A percentile compares a stretch with the other conserved stretches of the same genome.
phyloP scores from a whole-genome alignment of 1,140 invertebrate species.

The Temnothorax nylanderi region DNA sequence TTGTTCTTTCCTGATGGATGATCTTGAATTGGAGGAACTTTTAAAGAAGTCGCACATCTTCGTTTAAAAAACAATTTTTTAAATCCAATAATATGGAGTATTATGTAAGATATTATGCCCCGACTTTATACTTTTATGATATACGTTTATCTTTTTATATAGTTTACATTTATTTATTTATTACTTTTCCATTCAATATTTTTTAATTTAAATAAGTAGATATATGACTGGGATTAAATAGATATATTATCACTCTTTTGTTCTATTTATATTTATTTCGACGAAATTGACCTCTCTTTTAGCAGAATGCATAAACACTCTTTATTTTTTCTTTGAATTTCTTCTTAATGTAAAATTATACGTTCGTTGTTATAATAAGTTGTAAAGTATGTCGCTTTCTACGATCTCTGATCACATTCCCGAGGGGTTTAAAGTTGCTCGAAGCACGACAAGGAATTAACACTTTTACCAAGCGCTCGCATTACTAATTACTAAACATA shows the following conservation, averaged over 20 bases:
- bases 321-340: neutral
- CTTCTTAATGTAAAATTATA: neutral
- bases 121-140: neutral
- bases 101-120: neutral
- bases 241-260: neutral
- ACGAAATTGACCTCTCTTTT: neutral
- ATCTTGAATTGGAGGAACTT: neutral
- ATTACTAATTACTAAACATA: slow-evolving; percentile 28
- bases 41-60: neutral
- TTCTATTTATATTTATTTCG: neutral
- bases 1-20: neutral
- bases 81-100: neutral
- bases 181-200: neutral
- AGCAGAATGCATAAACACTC: neutral
- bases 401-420: neutral
- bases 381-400: neutral
- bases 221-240: neutral
- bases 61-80: neutral
- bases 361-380: neutral
- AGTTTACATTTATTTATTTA: neutral
- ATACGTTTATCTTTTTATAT: neutral
- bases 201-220: neutral
- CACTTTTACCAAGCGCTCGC: neutral
- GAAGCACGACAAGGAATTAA: neutral
- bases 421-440: neutral